Conservation (phyloP, 2,888 invertebrate genomes). For the Bhutanitis thaidina region DNA sequence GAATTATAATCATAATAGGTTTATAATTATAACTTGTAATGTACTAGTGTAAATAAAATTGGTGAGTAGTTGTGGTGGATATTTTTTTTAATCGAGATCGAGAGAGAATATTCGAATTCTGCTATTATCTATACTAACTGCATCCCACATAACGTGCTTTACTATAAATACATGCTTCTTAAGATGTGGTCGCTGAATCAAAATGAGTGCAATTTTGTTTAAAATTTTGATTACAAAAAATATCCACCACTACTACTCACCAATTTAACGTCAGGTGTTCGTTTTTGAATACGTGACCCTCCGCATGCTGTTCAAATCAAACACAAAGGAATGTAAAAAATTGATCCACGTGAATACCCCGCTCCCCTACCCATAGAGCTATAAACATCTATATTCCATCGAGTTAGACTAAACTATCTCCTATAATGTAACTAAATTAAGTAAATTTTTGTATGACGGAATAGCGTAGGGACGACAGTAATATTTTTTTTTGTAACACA, state of each 20-base stretch:
- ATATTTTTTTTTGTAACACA: not conserved
- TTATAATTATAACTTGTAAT: too few relatives aligned
- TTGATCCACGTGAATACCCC: constrained; percentile 47
- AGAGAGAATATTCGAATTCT: too few relatives aligned
- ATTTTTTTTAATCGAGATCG: too few relatives aligned
- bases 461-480: not conserved
- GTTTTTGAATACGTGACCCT: constrained; percentile 25
- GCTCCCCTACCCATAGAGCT: constrained; percentile 13
- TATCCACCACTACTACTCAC: not conserved
- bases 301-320: constrained; percentile 13
- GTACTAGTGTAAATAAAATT: too few relatives aligned
- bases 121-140: too few relatives aligned
- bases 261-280: constrained; percentile 23
- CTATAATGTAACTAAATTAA: not conserved
- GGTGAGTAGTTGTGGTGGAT: too few relatives aligned
- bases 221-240: too few relatives aligned
- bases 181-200: too few relatives aligned
- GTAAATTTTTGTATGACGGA: not conserved
- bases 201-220: too few relatives aligned
- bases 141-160: too few relatives aligned
- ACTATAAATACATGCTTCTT: too few relatives aligned
- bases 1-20: too few relatives aligned
- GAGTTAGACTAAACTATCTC: not conserved
- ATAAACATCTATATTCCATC: not conserved
- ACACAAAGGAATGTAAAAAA: constrained; percentile 41